Conservation (phyloP, 1,140 invertebrate species). For the Drosophila chauvacae region DNA sequence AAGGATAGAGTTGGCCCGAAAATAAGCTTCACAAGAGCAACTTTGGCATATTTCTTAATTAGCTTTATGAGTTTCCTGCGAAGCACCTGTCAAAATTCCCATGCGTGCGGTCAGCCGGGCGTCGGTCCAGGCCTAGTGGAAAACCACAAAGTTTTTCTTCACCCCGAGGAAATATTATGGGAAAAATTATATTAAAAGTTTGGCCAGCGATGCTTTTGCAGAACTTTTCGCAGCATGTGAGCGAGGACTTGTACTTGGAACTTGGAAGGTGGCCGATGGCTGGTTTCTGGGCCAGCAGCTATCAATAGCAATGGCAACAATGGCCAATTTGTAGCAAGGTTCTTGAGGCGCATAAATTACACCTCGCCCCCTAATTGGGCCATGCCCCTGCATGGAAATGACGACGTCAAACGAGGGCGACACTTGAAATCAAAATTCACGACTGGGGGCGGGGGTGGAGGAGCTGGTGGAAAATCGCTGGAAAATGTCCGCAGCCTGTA, state of each 20-base stretch:
- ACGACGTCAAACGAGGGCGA: constrained; percentile 42
- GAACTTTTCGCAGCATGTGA: constrained; percentile 54
- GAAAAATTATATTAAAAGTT: constrained; percentile 77
- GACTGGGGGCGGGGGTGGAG: background rate
- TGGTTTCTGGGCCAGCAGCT: constrained; percentile 28
- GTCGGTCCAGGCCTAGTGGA: constrained; percentile 31
- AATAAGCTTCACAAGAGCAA: constrained; percentile 31
- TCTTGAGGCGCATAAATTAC: constrained; percentile 78
- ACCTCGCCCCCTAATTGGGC: constrained; percentile 70
- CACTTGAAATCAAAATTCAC: constrained; percentile 78
- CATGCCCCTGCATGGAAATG: constrained; percentile 59
- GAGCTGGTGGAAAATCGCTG: constrained; percentile 3
- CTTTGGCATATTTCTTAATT: constrained; percentile 81
- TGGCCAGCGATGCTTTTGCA: constrained; percentile 60
- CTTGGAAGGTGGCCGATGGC: background rate
- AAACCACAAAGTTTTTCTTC: constrained; percentile 22
- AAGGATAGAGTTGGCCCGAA: constrained; percentile 14
- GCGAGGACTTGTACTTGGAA: background rate
- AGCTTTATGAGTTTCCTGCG: constrained; percentile 74
- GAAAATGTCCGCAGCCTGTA: constrained; percentile 36
- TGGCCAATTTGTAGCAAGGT: constrained; percentile 74
- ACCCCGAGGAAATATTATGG: constrained; percentile 65
- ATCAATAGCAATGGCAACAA: constrained; percentile 73
- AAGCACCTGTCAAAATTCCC: constrained; percentile 72
- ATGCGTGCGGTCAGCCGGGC: constrained; percentile 72